phyloP scores from a whole-genome alignment of 1,140 invertebrate species.

The Drosophila kanapiae region DNA sequence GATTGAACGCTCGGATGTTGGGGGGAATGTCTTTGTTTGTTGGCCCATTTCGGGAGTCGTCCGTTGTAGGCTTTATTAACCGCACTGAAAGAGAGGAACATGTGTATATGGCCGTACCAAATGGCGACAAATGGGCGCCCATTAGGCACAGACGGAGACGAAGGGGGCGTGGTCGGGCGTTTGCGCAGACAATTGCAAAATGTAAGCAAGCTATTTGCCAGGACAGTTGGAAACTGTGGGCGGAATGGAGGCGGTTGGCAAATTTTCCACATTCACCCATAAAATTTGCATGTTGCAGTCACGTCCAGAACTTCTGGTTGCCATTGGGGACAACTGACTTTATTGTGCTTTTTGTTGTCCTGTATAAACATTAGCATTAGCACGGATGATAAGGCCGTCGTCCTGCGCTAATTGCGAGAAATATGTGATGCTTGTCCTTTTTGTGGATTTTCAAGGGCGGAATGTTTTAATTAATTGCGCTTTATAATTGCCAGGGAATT shows the following conservation, averaged over 20 bases:
- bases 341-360: slow-evolving; percentile 37
- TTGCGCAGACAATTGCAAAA: slow-evolving; percentile 50
- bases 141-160: slow-evolving; percentile 30
- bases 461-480: background rate
- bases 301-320: slow-evolving; percentile 29
- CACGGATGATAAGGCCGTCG: background rate
- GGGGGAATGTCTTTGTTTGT: background rate
- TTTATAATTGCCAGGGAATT: no score
- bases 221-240: slow-evolving; percentile 12
- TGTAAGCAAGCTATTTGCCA: slow-evolving; percentile 41
- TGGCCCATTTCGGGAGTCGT: slow-evolving; percentile 14
- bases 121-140: slow-evolving; percentile 51
- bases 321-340: slow-evolving; percentile 25
- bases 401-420: slow-evolving; percentile 11
- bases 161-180: slow-evolving; percentile 21
- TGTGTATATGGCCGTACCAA: slow-evolving; percentile 44
- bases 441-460: no score
- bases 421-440: background rate
- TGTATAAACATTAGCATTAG: slow-evolving; percentile 3
- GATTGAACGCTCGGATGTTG: background rate
- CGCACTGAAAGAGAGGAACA: slow-evolving; percentile 36
- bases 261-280: slow-evolving; percentile 19
- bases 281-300: slow-evolving; percentile 55
- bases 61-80: slow-evolving; percentile 44
- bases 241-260: background rate